Conservation (phyloP, 2,113 vertebrate genomes). For the Geococcyx californianus region DNA sequence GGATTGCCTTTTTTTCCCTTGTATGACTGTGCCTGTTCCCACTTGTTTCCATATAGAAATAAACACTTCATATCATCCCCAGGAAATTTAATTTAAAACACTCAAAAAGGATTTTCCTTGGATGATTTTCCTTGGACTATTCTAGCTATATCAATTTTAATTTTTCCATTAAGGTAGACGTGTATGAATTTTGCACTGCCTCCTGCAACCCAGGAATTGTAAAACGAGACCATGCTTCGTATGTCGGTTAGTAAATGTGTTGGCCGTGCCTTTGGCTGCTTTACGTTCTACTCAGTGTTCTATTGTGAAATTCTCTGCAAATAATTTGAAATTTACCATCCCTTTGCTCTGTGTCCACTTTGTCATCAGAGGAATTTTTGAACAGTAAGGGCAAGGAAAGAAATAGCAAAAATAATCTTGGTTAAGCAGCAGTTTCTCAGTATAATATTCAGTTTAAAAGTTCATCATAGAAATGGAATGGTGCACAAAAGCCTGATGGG, state of each 20-base stretch:
- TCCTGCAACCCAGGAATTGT: background rate
- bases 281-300: background rate
- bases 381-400: background rate
- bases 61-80: background rate
- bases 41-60: background rate
- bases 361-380: background rate
- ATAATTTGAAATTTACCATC: background rate
- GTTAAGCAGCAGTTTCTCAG: background rate
- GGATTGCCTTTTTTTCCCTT: background rate
- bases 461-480: background rate
- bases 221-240: background rate
- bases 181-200: background rate
- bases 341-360: background rate
- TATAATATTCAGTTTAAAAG: background rate
- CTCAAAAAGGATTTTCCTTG: background rate
- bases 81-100: background rate
- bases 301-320: background rate
- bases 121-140: background rate
- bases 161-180: background rate
- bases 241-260: background rate
- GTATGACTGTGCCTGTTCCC: background rate
- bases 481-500: background rate
- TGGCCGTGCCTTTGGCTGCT: background rate
- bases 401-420: background rate
- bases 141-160: background rate